Evolutionary conservation across 2,113 vertebrate genomes (phyloP).

Genomic region (Xiphophorus hellerii): DNA sequence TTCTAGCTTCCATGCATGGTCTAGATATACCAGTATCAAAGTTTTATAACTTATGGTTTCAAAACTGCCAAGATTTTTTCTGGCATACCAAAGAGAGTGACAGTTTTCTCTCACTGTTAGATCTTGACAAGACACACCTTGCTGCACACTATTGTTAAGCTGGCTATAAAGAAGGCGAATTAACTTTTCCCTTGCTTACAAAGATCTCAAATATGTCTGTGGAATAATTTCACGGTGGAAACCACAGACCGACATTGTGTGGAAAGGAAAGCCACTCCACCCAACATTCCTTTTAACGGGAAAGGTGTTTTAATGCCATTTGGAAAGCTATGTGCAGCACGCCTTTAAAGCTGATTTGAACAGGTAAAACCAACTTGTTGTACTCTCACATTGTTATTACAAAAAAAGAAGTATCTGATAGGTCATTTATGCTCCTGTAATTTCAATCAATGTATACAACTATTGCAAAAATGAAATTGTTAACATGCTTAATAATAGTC

Average conservation of each 20-base stretch:
- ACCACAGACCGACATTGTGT: not conserved
- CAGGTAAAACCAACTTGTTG: too few relatives aligned
- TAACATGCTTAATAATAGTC: too few relatives aligned
- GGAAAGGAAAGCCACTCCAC: not conserved
- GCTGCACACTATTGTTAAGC: not conserved
- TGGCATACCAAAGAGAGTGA: not conserved
- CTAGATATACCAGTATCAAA: not conserved
- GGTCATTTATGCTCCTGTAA: not conserved
- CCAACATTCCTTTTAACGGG: not conserved
- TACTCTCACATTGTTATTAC: too few relatives aligned
- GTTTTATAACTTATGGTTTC: not conserved
- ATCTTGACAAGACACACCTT: not conserved
- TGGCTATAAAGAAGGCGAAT: not conserved
- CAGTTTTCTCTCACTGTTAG: not conserved
- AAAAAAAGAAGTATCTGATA: too few relatives aligned
- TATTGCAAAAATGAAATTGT: too few relatives aligned
- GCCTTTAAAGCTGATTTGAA: too few relatives aligned
- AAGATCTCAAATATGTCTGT: not conserved
- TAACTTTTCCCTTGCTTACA: not conserved
- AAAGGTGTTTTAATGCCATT: too few relatives aligned
- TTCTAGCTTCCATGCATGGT: not conserved
- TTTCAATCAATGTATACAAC: not conserved
- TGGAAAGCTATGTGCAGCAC: too few relatives aligned
- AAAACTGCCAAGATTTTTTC: not conserved
- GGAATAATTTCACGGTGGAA: not conserved